Base-by-base conservation (phyloP, 2,113 vertebrate genomes). In the Puffinus mauretanicus region DNA sequence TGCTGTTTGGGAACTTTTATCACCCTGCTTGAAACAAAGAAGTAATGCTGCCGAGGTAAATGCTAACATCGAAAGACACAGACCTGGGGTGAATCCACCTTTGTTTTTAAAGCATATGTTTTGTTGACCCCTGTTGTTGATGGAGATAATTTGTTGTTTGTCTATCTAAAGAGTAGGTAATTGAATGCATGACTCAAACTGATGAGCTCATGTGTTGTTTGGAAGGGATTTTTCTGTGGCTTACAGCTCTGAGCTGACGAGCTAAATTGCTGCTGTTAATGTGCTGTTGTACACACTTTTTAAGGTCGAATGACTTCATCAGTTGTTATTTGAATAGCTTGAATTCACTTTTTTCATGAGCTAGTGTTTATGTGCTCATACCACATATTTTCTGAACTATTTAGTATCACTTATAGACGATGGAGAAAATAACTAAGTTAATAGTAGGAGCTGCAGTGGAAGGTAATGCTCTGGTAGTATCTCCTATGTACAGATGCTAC, bases 201-300 rank as follows among this genome's bases (percentile, higher is more conserved):
- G 64, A 79, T 96, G 93, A 96, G 89, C 81, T 96, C 89, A 93
- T 93, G 89, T 67, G 87, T 96, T 96, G 65, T 82, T 95, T 57
- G 69, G 83, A 78, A 94, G 84, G 61, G 86, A 62, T 83, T 88
- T 93, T 93, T 64, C 69, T 7, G 32, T 86, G 86, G 57, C 82
- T 95, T 62, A 13, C 61, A 91, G 81, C 91, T 93, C 88, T 24
- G 69, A 89, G 88, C 86, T 94, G 93, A 87, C 61, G 46, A 8
- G 86, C 72, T 91, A 20, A 78, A 85, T 72, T 65, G 71, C 85
- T 88, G 90, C 73, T 60, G 73, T 55, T 93, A 61, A 78, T 89
- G 64, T 95, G 94, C 94, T 97, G 93, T 22, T 96, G 77, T 58
- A 36, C 81, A 87, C 47, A 22, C 81, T 93, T 91, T 93, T 91